Evolutionary conservation across 2,797 vertebrate species (phyloP).

Genomic region (Mallotus villosus): DNA sequence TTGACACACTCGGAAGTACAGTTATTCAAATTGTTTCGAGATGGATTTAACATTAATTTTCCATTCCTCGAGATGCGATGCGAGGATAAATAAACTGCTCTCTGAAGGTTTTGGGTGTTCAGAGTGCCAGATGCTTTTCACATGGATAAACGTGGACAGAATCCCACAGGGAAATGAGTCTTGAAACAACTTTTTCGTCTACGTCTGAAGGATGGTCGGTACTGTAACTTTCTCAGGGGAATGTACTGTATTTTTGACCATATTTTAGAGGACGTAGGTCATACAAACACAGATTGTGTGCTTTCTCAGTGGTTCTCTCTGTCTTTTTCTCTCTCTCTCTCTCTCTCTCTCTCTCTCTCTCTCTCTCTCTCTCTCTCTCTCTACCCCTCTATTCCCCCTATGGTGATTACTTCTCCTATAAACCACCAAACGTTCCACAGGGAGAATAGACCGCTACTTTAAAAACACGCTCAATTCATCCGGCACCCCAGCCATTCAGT

Average conservation of each 20-base stretch:
- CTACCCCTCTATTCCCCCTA: background rate
- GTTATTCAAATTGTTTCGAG: slow-evolving; percentile 57
- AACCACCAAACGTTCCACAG: background rate
- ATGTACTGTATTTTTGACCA: slow-evolving; percentile 21
- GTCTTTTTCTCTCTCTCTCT: background rate
- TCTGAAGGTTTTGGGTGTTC: slow-evolving; percentile 17
- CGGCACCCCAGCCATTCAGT: slow-evolving; percentile 22
- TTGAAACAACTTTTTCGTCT: slow-evolving; percentile 16
- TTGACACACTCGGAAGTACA: slow-evolving; percentile 61
- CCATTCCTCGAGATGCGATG: slow-evolving; percentile 49
- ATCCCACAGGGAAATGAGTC: slow-evolving; percentile 16
- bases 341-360: too few species aligned
- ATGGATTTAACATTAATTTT: slow-evolving; percentile 55
- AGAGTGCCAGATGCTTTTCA: slow-evolving; percentile 16
- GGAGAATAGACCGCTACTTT: slow-evolving; percentile 16
- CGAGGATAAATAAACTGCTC: slow-evolving; percentile 44
- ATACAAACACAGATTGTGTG: background rate
- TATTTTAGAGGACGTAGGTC: slow-evolving; percentile 5
- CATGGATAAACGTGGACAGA: slow-evolving; percentile 21
- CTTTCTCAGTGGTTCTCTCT: background rate
- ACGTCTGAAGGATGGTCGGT: background rate
- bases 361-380: background rate
- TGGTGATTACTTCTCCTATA: background rate
- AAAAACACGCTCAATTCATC: slow-evolving; percentile 42
- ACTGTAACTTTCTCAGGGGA: slow-evolving; percentile 9